Conservation (phyloP, 2,888 invertebrate species). For the Oligia fasciuncula region DNA sequence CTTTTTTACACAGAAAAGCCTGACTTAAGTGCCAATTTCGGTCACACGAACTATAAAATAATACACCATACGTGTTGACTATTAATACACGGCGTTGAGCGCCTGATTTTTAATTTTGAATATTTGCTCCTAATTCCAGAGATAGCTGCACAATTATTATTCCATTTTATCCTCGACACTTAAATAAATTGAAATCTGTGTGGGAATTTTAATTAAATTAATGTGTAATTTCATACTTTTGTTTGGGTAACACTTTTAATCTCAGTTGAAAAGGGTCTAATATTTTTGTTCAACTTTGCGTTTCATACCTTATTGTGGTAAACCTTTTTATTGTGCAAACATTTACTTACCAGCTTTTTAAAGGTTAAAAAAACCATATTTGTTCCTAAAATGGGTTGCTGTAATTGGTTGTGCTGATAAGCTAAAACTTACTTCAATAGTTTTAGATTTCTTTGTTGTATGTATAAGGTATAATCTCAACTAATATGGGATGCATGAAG, state of each 20-base stretch:
- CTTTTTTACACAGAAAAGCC: not conserved
- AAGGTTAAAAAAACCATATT: conserved; percentile 1
- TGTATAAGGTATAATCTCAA: not conserved
- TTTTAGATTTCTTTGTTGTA: not conserved
- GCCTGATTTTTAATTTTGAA: not conserved
- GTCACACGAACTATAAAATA: not conserved
- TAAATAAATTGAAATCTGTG: conserved; percentile 51
- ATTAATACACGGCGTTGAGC: too few relatives aligned
- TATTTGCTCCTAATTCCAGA: not conserved
- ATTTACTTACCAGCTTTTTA: conserved; percentile 25
- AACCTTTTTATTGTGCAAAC: conserved; percentile 30
- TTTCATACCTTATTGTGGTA: conserved; percentile 22
- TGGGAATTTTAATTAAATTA: conserved; percentile 51
- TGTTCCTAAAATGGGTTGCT: conserved; percentile 5
- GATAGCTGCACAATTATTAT: conserved; percentile 23
- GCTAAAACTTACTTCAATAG: not conserved
- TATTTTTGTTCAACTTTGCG: conserved; percentile 47
- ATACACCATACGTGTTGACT: too few relatives aligned
- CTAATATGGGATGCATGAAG: too few relatives aligned
- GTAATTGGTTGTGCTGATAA: not conserved
- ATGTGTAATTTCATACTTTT: conserved; percentile 57
- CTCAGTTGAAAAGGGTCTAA: conserved; percentile 54
- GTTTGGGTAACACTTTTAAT: conserved; percentile 53
- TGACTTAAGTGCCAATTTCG: too few relatives aligned
- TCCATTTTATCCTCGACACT: conserved; percentile 26